A percentile compares a stretch with the other conserved stretches of the same genome.
phyloP scores from a whole-genome alignment of 2,113 vertebrate genomes.

The Galbula dea region DNA sequence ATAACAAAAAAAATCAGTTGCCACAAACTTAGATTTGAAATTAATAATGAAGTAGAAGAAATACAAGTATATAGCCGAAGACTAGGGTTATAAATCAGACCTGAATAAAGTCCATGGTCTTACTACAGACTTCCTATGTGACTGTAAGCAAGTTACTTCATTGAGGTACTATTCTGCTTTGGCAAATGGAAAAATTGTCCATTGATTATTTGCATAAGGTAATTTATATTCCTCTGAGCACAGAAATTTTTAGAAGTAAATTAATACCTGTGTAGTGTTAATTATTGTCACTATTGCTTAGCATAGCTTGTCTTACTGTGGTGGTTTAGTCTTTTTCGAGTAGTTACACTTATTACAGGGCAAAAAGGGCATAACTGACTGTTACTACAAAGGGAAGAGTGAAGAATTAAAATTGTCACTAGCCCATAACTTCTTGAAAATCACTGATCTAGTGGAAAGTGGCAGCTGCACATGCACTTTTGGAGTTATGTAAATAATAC shows the following conservation, averaged over 20 bases:
- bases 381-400: not conserved
- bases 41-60: not conserved
- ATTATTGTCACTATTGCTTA: not conserved
- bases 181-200: not conserved
- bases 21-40: not conserved
- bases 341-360: not conserved
- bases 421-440: constrained; percentile 1
- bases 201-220: not conserved
- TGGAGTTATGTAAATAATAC: not conserved
- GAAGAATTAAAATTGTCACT: not conserved
- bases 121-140: not conserved
- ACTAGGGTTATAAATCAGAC: not conserved
- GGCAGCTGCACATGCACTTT: not conserved
- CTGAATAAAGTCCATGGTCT: not conserved
- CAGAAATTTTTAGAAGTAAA: not conserved
- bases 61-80: not conserved
- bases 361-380: not conserved
- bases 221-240: not conserved
- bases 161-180: not conserved
- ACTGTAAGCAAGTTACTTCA: not conserved
- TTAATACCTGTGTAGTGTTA: not conserved
- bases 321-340: not conserved
- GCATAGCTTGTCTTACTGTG: rapidly evolving
- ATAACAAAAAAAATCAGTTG: not conserved
- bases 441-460: constrained; percentile 34